phyloP scores from a whole-genome alignment of 2,888 invertebrate genomes.

The Cosmia trapezina region DNA sequence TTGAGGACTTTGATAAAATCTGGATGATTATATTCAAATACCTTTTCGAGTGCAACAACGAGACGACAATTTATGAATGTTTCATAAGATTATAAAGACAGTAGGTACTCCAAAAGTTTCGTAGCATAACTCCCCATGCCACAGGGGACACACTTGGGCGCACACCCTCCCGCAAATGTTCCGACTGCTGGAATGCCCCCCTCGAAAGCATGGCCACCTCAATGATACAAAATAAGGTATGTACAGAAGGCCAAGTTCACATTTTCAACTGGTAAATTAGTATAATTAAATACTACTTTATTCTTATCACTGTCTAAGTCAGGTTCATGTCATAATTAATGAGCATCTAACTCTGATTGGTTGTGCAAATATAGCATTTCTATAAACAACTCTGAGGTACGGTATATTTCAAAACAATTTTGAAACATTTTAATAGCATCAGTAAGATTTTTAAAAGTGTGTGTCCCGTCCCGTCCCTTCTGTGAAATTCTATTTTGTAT shows the following conservation, averaged over 20 bases:
- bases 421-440: background rate
- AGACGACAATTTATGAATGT: constrained; percentile 42
- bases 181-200: constrained; percentile 71
- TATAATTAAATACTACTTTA: background rate
- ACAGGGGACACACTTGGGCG: constrained; percentile 80
- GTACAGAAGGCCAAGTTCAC: constrained; percentile 27
- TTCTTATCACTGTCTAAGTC: constrained; percentile 16
- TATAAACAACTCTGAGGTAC: constrained; percentile 2
- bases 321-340: constrained; percentile 14
- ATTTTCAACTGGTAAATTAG: background rate
- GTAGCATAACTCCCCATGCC: constrained; percentile 35
- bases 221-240: constrained; percentile 17
- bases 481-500: constrained; percentile 9
- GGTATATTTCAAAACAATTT: background rate
- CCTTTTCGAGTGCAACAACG: constrained; percentile 6
- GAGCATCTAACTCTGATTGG: background rate
- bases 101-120: constrained; percentile 30
- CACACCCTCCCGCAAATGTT: constrained; percentile 77
- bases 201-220: constrained; percentile 48
- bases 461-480: constrained; percentile 34
- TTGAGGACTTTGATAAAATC: background rate
- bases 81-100: constrained; percentile 39
- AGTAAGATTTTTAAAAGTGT: background rate
- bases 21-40: constrained; percentile 11
- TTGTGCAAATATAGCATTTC: background rate